These are phyloP conservation scores for Leptura quadrifasciata DNA, from an alignment of 2,888 invertebrate species.

Conservation along the genomic window DNA sequence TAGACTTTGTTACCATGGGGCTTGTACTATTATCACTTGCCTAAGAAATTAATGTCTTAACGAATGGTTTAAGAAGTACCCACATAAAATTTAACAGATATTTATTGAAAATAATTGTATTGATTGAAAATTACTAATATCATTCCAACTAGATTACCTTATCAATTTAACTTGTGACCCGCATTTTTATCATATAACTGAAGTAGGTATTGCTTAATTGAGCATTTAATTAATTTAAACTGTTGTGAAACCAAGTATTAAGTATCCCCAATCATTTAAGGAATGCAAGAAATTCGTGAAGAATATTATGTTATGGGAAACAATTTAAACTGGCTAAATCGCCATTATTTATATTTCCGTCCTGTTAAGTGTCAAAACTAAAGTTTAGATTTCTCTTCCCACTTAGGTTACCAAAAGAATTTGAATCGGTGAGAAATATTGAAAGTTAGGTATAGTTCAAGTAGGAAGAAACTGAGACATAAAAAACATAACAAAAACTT, in stretches of 20 bases:
- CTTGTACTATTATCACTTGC: too few relatives aligned
- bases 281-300: neutral
- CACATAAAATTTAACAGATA: neutral
- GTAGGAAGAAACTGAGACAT: too few relatives aligned
- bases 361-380: too few relatives aligned
- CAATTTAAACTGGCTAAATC: too few relatives aligned
- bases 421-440: too few relatives aligned
- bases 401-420: too few relatives aligned
- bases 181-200: neutral
- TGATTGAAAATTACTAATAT: neutral
- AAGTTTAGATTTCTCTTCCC: too few relatives aligned
- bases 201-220: neutral
- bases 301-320: neutral
- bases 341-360: too few relatives aligned
- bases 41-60: too few relatives aligned
- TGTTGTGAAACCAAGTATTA: neutral
- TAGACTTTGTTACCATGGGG: too few relatives aligned
- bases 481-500: too few relatives aligned
- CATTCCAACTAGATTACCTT: neutral
- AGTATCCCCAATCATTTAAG: neutral
- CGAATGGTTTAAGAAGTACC: neutral
- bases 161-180: neutral
- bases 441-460: too few relatives aligned
- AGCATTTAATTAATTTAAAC: neutral
- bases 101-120: neutral